Evolutionary conservation across 2,797 vertebrate genomes (phyloP), one percentile per base, ranked within the genome.

Genomic region (Clarias fuscus): DNA sequence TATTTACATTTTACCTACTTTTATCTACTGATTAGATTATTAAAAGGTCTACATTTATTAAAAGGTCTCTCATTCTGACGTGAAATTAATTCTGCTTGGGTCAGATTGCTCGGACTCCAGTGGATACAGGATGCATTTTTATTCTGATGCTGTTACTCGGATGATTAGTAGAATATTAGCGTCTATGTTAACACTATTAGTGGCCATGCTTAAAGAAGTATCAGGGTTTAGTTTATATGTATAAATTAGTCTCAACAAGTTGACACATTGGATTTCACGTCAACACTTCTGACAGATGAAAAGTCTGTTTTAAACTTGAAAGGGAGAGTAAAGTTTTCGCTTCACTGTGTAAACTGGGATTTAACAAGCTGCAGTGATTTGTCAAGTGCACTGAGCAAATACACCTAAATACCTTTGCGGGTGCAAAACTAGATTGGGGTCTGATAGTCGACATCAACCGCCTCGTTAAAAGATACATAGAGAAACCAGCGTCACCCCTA

Each of bases 351-450:
- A 33, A 24, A 62, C 30, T 33, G 33, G 30, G 8, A 22, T 37
- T 37, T 24, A 62, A 62, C 59, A 64, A 64, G 59, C 78, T 43
- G 59, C 20, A 79, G 76, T 79, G 43, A 48, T 73, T 48, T 73
- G 24, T 48, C 40, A 73, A 24, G 71, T 5, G 4, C 43, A 53
- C 72, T 1, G 24, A n/a, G 48, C 43, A 7, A 75, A 75, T 14
- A n/a, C 72, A 58, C 8, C 6, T 3, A 58, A 37, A 79, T 62
- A n/a, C 58, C 37, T 61, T 40, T 62, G 13, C 1, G 58, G 22
- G 3, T n/a, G 59, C 77, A 43, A 13, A 15, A 24, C 33, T 33
- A 62, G 56, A 61, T 6, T 14, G 56, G 2, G 10, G 4, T 40
- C 30, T 27, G 22, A 1, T 5, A 14, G 17, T 3, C 59, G 7